phyloP scores from a whole-genome alignment of 2,113 vertebrate species.

The Octodon degus region DNA sequence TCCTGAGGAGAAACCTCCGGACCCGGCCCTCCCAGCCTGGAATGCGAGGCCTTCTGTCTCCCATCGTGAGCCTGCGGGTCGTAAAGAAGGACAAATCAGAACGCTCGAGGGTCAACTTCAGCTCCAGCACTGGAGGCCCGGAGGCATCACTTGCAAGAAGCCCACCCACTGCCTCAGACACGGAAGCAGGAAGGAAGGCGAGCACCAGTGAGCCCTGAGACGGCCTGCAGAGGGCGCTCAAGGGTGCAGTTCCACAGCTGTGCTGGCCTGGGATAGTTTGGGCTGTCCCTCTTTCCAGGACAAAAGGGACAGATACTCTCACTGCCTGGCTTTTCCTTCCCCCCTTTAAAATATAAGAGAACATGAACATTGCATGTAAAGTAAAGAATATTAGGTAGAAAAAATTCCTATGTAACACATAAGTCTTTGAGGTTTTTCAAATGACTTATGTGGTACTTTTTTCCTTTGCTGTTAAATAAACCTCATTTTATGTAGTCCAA shows the following conservation, averaged over 20 bases:
- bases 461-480: neutral
- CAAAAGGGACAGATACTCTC: neutral
- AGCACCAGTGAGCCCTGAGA: neutral
- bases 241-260: neutral
- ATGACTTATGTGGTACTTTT: neutral
- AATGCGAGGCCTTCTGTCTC: neutral
- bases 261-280: too few relatives aligned
- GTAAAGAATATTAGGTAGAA: neutral
- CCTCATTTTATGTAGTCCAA: neutral
- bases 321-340: neutral
- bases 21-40: neutral
- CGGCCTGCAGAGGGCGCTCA: neutral
- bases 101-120: too few relatives aligned
- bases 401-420: neutral
- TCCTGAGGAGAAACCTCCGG: neutral
- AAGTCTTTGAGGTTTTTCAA: neutral
- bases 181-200: neutral
- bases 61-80: fast-evolving
- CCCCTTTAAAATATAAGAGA: neutral
- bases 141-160: neutral
- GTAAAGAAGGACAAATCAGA: neutral
- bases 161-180: neutral
- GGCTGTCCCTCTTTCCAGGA: neutral
- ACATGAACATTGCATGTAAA: neutral
- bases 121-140: neutral